Evolutionary conservation across 92 coral and sea anemone species (phyloP), one percentile per base, ranked within the genome.

Genomic region (Zoanthus sociatus): DNA sequence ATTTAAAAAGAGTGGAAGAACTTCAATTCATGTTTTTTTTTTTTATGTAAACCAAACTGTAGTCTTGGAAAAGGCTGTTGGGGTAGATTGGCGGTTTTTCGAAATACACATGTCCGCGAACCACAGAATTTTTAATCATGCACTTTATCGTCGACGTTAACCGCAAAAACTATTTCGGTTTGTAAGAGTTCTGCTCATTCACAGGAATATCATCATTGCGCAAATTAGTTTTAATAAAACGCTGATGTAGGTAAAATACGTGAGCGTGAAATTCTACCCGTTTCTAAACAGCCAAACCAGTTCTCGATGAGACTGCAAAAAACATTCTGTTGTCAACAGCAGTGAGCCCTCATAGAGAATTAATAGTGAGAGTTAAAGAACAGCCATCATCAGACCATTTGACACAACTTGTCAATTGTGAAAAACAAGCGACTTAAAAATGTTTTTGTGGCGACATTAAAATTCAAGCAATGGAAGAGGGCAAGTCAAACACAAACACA

Each of bases 371-470:
- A n/a, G 89, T 61, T 89, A 67, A 89, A 77, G 78, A 78, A 73
- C 75, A 87, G 74, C 72, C 87, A 60, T 45, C 85, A 81, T 45
- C 60, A 6, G 60, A 78, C 72, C 51, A 56, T 87, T 88, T 92
- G 89, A 92, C 89, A 87, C 87, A 90, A 88, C 83, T 86, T 69
- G 74, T 69, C 74, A 69, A 69, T 69, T 10, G 90, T 78, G 78
- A 90, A 81, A 94, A 90, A 91, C 93, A 85, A 90, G 87, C 96
- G 90, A 84, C 92, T 89, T 87, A 89, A 87, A 83, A 94, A 94
- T 63, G 88, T 87, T 91, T 91, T 91, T 92, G 94, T 87, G 93
- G 94, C 91, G 71, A 72, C 87, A 88, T 87, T 74, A 79, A 89
- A 88, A 89, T 93, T 88, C 90, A 81, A 92, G 92, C 92, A 92